Evolutionary conservation across 2,113 vertebrate genomes (phyloP).

Genomic region (Tragelaphus strepsiceros): DNA sequence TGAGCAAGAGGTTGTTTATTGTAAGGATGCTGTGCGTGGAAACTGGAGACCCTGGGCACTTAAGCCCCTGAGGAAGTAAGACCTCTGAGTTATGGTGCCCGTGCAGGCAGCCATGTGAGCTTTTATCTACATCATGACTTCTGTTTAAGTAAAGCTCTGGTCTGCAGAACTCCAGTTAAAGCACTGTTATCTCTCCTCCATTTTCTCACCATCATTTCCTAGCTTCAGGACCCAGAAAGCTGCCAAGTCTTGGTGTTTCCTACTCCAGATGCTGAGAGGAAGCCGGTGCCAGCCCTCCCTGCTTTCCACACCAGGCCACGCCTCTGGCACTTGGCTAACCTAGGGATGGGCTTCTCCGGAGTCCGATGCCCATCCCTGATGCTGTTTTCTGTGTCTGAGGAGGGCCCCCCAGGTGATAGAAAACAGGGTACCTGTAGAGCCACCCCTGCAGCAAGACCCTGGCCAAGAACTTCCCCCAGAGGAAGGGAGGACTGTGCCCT

Average conservation of each 20-base stretch:
- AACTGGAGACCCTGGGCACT: not conserved
- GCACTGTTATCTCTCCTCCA: not conserved
- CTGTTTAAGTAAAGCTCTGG: not conserved
- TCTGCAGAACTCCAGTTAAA: not conserved
- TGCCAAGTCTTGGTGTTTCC: not conserved
- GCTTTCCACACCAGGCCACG: not conserved
- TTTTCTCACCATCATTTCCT: not conserved
- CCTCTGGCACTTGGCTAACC: no score
- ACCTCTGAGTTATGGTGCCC: accelerated
- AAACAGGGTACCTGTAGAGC: not conserved
- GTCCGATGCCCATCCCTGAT: not conserved
- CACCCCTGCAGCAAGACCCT: not conserved
- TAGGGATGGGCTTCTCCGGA: not conserved
- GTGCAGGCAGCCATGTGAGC: not conserved
- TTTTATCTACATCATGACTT: not conserved
- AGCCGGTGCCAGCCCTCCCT: not conserved
- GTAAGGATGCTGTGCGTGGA: not conserved
- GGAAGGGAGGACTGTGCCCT: not conserved
- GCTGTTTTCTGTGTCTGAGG: not conserved
- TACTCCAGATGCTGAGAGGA: not conserved
- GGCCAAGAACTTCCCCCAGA: not conserved
- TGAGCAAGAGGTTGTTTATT: not conserved
- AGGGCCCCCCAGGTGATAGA: not conserved
- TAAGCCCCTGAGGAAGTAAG: not conserved
- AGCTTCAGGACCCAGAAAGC: not conserved